Evolutionary conservation across 2,888 invertebrate genomes (phyloP), one percentile per base, ranked within the genome.

Genomic region (Pasiphila rectangulata): DNA sequence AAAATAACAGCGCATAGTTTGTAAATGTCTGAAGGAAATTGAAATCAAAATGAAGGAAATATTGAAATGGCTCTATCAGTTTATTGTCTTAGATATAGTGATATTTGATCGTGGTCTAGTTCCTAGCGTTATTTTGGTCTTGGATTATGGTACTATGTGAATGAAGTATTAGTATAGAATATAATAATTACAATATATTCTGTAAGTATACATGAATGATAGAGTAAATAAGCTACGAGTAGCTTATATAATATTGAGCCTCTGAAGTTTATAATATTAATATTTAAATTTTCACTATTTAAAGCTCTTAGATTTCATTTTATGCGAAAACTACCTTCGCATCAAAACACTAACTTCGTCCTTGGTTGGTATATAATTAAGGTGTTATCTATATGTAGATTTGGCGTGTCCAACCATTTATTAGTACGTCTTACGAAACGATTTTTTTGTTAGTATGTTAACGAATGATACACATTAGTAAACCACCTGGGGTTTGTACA

Each of bases 291-390:
- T 85, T 85, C 75, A 79, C 88, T 89, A 89, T 87, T 89, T 89
- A 89, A 89, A 89, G 89, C 89, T 89, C 89, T 89, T 88, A 89
- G 82, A 82, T 85, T 83, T 86, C 82, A 79, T 83, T 75, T 77
- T 57, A 77, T 75, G 78, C 84, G 80, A 85, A 74, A 72, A 68
- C 71, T 79, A 76, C 62, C 59, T 49, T 71, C 83, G 83, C 84
- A 76, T 74, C 65, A 72, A 80, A n/a, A 79, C 79, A 80, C 75
- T 81, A 79, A 73, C 66, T 73, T 75, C 15, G 9, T 6, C 77
- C 48, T 51, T 40, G 44, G 53, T 54, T 56, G 46, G 57, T 63
- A 57, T 57, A 43, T 47, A 39, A 42, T 43, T 17, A 42, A 45
- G 21, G 44, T 44, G 20, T 35, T 37, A 25, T 50, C n/a, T n/a